A percentile compares a stretch with the other conserved stretches of the same genome.
These are phyloP conservation scores for Microchirus variegatus DNA, from an alignment of 2,797 vertebrate species.

Conservation along the genomic window DNA sequence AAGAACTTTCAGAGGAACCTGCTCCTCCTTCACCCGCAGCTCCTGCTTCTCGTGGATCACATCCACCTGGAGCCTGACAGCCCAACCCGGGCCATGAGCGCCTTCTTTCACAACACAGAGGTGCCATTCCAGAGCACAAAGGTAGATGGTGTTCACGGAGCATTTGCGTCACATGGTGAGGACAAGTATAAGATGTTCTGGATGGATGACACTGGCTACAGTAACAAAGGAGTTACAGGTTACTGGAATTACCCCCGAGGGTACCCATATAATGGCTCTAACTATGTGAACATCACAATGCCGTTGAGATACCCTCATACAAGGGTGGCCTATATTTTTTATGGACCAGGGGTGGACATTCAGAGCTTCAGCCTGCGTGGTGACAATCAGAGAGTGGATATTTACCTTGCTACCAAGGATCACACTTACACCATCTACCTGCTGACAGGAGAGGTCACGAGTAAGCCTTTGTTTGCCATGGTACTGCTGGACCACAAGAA, in stretches of 20 bases:
- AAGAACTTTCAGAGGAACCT: slow-evolving; percentile 91
- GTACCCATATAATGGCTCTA: slow-evolving; percentile 93
- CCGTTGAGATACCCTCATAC: slow-evolving; percentile 87
- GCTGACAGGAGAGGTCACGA: slow-evolving; percentile 84
- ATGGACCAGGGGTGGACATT: slow-evolving; percentile 89
- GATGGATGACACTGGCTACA: slow-evolving; percentile 94
- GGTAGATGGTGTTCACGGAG: slow-evolving; percentile 88
- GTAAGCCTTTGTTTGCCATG: slow-evolving; percentile 87
- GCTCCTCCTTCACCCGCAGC: slow-evolving; percentile 93
- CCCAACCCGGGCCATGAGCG: slow-evolving; percentile 83
- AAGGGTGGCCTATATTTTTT: slow-evolving; percentile 91
- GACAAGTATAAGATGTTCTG: slow-evolving; percentile 95
- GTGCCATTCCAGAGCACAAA: slow-evolving; percentile 86
- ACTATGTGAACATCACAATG: slow-evolving; percentile 95
- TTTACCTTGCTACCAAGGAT: slow-evolving; percentile 87
- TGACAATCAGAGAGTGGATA: slow-evolving; percentile 87
- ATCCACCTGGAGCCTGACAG: slow-evolving; percentile 88
- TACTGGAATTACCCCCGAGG: slow-evolving; percentile 91
- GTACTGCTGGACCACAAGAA: slow-evolving; percentile 88
- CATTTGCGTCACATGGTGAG: slow-evolving; percentile 85
- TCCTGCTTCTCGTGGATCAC: slow-evolving; percentile 93
- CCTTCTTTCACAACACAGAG: slow-evolving; percentile 97
- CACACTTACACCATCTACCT: slow-evolving; percentile 90
- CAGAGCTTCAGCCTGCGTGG: slow-evolving; percentile 91
- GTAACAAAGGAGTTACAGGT: slow-evolving; percentile 84